Evolutionary conservation across 2,888 invertebrate species (phyloP), one percentile per base, ranked within the genome.

Genomic region (Parnassius mnemosyne): DNA sequence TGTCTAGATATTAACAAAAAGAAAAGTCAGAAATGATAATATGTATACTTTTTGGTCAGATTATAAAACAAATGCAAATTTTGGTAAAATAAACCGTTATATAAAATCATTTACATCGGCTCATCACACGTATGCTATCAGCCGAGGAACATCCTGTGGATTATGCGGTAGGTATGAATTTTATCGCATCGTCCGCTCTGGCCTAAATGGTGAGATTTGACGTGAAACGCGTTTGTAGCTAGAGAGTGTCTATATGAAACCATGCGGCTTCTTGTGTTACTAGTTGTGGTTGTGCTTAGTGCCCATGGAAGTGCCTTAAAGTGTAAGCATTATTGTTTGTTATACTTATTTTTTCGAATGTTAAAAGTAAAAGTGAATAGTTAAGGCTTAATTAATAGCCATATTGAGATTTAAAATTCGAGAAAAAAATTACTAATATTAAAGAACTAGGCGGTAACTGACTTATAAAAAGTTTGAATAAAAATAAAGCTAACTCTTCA

Each of bases 121-220:
- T 54, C 43, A 43, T 44, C 10, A 34, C 58, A 51, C n/a, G 55
- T 46, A 51, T 66, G 68, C 70, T 84, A 85, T 85, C 85, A 75
- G 49, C 9, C n/a, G 70, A 49, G 43, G 58, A 68, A 73, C 83
- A 76, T 86, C 86, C 86, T 84, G 83, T 69, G 84, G 84, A 84
- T 85, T 80, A 83, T 74, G 69, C 61, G 70, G 43, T 54, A 62
- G 64, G 65, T 72, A 71, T 68, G 68, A 54, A 60, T 59, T 61
- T 66, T 67, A 68, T 68, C 65, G 46, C 25, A 47, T 10, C 75
- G 71, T 80, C 80, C 81, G 72, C 66, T 59, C 66, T 66, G 66
- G 66, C 69, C 71, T 66, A 69, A 72, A 73, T 71, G 61, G 64
- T 60, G 64, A 63, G 62, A 53, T 61, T 53, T 53, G 51, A 59